Evolutionary conservation across 37 sponge, comb jelly and placozoan species (phyloP).

Genomic region (Chondrosia reniformis): DNA sequence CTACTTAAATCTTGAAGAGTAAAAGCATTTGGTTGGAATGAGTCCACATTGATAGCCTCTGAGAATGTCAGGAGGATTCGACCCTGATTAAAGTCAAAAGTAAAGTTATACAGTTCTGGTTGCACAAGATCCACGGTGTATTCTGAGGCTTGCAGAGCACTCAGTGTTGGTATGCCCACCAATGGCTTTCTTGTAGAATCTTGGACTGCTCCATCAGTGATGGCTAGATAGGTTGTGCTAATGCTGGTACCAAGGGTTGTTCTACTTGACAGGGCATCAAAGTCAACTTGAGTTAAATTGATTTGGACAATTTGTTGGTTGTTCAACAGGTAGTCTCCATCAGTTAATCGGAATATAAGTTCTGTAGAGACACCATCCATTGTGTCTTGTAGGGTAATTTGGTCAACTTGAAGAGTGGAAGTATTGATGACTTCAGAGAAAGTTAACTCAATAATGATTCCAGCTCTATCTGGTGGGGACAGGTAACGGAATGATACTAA

Average conservation of each 20-base stretch:
- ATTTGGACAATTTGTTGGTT: conserved; percentile 30
- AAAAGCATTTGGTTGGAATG: conserved; percentile 52
- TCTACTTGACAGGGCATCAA: conserved; percentile 16
- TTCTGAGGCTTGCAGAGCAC: conserved; percentile 40
- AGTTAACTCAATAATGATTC: conserved; percentile 49
- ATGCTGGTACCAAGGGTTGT: conserved; percentile 44
- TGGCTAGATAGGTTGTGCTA: conserved; percentile 54
- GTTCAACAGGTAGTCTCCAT: not conserved
- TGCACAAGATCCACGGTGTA: conserved; percentile 70
- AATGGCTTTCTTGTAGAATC: conserved; percentile 41
- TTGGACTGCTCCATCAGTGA: conserved; percentile 36
- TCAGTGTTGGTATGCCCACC: conserved; percentile 31
- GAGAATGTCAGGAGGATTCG: conserved; percentile 65
- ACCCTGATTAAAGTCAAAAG: conserved; percentile 54
- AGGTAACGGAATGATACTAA: conserved; percentile 54
- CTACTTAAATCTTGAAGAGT: conserved; percentile 36
- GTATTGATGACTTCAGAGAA: conserved; percentile 74
- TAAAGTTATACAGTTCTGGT: conserved; percentile 55
- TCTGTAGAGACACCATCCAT: not conserved
- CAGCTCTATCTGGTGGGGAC: conserved; percentile 66
- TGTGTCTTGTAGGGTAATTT: conserved; percentile 51
- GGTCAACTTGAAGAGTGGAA: conserved; percentile 34
- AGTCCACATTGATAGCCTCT: conserved; percentile 43
- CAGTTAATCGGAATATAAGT: conserved; percentile 35
- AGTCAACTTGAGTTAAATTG: conserved; percentile 66